These are phyloP conservation scores for Rhagonycha fulva DNA, from an alignment of 2,888 invertebrate genomes.

Conservation along the genomic window DNA sequence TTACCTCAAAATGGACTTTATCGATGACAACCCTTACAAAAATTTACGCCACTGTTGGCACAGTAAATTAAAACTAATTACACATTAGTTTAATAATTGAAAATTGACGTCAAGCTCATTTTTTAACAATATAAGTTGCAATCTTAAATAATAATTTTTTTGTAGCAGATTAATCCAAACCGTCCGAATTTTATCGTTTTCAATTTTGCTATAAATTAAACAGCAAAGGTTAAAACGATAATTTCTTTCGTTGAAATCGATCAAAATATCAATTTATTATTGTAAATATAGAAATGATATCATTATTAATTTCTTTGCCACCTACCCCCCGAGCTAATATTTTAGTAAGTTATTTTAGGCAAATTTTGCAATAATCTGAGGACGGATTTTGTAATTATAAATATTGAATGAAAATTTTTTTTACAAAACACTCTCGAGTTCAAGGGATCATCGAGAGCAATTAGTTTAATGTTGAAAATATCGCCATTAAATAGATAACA, in stretches of 20 bases:
- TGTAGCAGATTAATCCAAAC: neutral
- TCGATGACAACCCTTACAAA: too few species aligned
- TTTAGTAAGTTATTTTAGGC: too few species aligned
- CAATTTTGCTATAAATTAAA: neutral
- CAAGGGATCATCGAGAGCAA: slow-evolving; percentile 23
- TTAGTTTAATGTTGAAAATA: slow-evolving; percentile 25
- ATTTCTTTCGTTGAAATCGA: neutral
- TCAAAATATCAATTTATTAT: neutral
- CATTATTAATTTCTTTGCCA: neutral
- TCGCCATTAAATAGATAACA: slow-evolving; percentile 28
- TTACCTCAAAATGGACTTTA: neutral
- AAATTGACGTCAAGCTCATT: neutral
- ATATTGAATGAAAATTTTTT: neutral
- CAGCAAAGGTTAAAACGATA: neutral
- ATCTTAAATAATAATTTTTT: neutral
- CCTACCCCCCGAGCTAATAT: too few species aligned
- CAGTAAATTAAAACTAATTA: neutral
- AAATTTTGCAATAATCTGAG: too few species aligned
- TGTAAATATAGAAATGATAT: neutral
- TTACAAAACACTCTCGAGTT: neutral
- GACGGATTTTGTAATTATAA: too few species aligned
- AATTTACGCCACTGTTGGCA: neutral
- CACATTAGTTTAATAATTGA: neutral
- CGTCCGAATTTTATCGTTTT: neutral
- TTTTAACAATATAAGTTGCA: neutral